Evolutionary conservation across 2,888 invertebrate species (phyloP).

Genomic region (Limnephilus auricula): DNA sequence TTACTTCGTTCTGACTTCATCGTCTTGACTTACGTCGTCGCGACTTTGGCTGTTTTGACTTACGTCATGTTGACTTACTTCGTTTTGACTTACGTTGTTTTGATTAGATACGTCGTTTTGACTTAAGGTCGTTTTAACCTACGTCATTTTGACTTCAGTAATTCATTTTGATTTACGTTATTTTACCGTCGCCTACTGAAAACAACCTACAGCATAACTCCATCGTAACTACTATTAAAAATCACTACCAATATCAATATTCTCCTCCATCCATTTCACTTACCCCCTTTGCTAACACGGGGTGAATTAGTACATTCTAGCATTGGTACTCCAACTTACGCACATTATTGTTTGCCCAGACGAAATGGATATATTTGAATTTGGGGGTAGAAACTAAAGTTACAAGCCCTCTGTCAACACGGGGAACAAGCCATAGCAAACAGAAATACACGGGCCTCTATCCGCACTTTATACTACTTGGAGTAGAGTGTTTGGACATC

Average conservation of each 20-base stretch:
- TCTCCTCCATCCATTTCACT: neutral
- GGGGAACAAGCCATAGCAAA: neutral
- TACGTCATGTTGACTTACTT: no score
- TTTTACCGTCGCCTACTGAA: no score
- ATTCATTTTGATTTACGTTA: no score
- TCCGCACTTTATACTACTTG: neutral
- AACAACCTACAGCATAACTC: no score
- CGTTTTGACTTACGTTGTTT: no score
- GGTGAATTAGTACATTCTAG: neutral
- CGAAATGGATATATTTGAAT: conserved; percentile 58
- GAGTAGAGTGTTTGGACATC: neutral
- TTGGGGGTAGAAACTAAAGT: conserved; percentile 14
- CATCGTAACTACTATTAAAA: neutral
- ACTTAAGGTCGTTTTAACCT: no score
- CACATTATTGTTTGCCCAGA: conserved; percentile 22
- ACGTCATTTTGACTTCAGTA: no score
- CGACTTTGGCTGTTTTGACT: no score
- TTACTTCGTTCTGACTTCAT: no score
- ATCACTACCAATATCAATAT: neutral
- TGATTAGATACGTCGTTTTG: no score
- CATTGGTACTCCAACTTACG: neutral
- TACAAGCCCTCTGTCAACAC: neutral
- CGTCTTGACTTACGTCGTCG: no score
- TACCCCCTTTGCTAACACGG: neutral
- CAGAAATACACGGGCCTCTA: neutral